Percentiles rank a stretch among this genome's conserved stretches.
Evolutionary conservation across 2,113 vertebrate genomes (phyloP).

Genomic region (Stegastes partitus): DNA sequence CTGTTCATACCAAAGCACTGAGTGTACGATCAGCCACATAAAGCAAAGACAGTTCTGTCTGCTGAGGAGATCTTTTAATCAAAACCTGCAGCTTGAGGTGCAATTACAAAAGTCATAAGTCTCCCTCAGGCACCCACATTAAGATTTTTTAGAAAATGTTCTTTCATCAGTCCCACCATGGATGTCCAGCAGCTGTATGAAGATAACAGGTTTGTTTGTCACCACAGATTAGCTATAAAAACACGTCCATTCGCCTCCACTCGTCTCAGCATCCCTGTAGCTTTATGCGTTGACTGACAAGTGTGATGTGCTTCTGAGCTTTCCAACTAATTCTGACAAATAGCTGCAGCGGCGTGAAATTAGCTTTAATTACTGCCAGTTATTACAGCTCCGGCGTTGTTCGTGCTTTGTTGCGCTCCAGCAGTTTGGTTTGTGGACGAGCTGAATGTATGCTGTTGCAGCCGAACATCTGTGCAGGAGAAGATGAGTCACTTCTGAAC

Average conservation of each 20-base stretch:
- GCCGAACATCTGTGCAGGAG: constrained; percentile 3
- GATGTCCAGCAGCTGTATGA: too few species aligned
- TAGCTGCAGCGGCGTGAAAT: constrained; percentile 47
- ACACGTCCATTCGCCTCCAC: too few species aligned
- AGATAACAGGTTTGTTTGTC: too few species aligned
- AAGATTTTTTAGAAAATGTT: too few species aligned
- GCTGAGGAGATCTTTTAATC: neutral
- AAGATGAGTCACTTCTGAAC: neutral
- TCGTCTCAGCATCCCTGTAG: too few species aligned
- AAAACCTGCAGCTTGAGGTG: neutral
- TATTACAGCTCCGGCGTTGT: constrained; percentile 16
- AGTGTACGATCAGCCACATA: neutral
- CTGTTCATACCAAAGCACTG: neutral
- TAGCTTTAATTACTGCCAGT: constrained; percentile 46
- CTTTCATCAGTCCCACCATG: too few species aligned
- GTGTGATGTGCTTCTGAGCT: constrained; percentile 2
- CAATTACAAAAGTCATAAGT: too few species aligned
- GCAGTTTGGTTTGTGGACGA: constrained; percentile 23
- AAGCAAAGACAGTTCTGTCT: neutral
- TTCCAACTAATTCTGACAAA: constrained; percentile 43
- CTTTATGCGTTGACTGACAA: constrained; percentile 25
- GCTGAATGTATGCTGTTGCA: constrained; percentile 8
- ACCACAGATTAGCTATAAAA: too few species aligned
- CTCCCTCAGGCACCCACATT: too few species aligned
- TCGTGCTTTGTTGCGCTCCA: constrained; percentile 28